Evolutionary conservation across 92 coral and sea anemone species (phyloP).

Genomic region (Zoanthus solanderi): DNA sequence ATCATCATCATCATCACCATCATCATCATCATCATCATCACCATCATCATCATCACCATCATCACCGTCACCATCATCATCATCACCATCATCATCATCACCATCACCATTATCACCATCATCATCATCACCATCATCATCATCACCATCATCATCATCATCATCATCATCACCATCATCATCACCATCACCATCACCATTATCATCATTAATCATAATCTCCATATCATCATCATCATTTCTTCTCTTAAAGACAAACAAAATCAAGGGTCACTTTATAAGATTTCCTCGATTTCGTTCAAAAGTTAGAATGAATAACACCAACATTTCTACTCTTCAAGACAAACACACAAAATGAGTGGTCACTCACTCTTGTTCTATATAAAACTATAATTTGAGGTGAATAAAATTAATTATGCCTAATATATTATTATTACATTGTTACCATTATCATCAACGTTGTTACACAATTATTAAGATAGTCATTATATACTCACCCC

Average conservation of each 20-base stretch:
- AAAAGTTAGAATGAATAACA: no score
- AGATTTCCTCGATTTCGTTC: no score
- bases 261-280: no score
- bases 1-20: no score
- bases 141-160: neutral
- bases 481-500: conserved; percentile 42
- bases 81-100: neutral
- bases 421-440: no score
- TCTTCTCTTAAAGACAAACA: neutral
- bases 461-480: no score
- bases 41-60: neutral
- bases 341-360: no score
- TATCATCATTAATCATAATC: neutral
- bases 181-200: neutral
- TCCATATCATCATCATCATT: neutral
- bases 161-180: neutral
- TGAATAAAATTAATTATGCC: no score
- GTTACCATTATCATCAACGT: no score
- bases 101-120: neutral
- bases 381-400: no score
- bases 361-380: no score
- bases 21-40: neutral
- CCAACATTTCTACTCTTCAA: no score
- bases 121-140: neutral
- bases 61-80: neutral